Evolutionary conservation across 2,113 vertebrate species (phyloP).

Genomic region (Mohoua ochrocephala): DNA sequence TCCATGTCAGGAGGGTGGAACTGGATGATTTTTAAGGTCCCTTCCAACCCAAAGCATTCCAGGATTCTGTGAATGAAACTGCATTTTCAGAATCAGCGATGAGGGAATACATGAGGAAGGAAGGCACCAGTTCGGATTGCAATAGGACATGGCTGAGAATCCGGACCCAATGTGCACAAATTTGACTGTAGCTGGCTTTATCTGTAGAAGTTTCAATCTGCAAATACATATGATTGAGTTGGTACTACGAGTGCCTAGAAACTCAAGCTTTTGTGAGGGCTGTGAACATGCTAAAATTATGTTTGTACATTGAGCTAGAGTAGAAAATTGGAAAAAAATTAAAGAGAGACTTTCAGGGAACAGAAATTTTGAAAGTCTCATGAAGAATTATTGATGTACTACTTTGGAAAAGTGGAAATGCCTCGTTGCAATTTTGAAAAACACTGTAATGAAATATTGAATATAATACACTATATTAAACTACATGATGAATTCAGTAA

Average conservation of each 20-base stretch:
- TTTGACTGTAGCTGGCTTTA: background rate
- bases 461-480: background rate
- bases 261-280: background rate
- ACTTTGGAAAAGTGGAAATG: background rate
- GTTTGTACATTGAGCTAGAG: background rate
- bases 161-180: background rate
- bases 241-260: background rate
- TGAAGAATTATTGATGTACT: background rate
- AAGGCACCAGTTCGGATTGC: background rate
- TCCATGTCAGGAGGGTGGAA: accelerated
- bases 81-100: background rate
- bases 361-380: background rate
- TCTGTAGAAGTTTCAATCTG: background rate
- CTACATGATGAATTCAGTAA: background rate
- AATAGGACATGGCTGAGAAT: background rate
- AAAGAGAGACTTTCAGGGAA: background rate
- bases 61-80: background rate
- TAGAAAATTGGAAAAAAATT: background rate
- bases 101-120: background rate
- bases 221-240: background rate
- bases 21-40: background rate
- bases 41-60: background rate
- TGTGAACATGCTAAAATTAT: background rate
- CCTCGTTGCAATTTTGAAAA: background rate
- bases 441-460: background rate